Conservation (phyloP, 1,140 invertebrate genomes). For the Argopecten irradians region DNA sequence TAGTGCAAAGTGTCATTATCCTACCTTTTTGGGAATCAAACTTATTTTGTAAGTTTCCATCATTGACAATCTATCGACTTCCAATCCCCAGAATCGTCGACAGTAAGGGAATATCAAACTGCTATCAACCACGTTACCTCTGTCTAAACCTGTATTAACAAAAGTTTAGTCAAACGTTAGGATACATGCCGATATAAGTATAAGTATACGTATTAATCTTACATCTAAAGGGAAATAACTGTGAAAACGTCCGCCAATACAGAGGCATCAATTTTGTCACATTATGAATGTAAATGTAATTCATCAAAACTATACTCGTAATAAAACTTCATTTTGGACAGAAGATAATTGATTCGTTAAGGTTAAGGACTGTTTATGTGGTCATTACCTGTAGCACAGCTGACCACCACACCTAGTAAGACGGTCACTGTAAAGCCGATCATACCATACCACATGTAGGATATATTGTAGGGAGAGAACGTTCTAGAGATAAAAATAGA, state of each 20-base stretch:
- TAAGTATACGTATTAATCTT: too few species aligned
- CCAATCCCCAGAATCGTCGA: neutral
- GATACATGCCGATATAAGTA: neutral
- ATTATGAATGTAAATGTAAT: too few species aligned
- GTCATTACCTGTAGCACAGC: neutral
- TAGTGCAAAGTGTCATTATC: too few species aligned
- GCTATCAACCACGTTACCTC: neutral
- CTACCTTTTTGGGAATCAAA: neutral
- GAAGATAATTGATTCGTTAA: too few species aligned
- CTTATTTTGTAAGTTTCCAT: neutral
- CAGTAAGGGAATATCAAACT: neutral
- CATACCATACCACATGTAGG: neutral
- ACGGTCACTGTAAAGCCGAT: neutral
- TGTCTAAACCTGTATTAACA: neutral
- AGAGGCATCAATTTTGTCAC: too few species aligned
- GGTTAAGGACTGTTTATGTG: neutral
- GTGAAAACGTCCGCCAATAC: too few species aligned
- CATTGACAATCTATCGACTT: neutral
- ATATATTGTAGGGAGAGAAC: neutral
- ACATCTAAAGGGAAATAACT: too few species aligned
- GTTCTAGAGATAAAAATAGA: too few species aligned
- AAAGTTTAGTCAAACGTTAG: neutral
- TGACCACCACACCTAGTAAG: neutral
- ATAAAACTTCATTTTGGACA: too few species aligned
- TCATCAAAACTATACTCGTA: too few species aligned